These are phyloP conservation scores for Portevinia maculata DNA, from an alignment of 2,888 invertebrate species.

Conservation along the genomic window DNA sequence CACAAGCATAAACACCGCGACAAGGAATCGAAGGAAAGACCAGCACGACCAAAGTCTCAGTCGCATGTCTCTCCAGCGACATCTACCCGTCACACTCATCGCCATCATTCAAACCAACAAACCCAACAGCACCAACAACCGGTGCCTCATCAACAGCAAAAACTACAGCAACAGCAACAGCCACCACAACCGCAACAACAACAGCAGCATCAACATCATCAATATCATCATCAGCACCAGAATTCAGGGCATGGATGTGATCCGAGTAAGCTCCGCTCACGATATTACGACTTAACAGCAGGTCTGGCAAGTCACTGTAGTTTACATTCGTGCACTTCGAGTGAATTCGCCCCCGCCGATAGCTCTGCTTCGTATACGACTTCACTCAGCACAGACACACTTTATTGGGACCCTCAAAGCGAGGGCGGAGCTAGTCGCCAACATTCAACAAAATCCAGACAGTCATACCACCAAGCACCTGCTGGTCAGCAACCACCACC, in stretches of 20 bases:
- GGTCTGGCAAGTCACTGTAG: slow-evolving; percentile 91
- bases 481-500: slow-evolving; percentile 83
- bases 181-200: slow-evolving; percentile 43
- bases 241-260: slow-evolving; percentile 81
- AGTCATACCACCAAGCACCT: slow-evolving; percentile 82
- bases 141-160: slow-evolving; percentile 59
- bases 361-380: slow-evolving; percentile 93
- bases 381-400: slow-evolving; percentile 92
- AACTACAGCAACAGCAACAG: slow-evolving; percentile 57
- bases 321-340: slow-evolving; percentile 92
- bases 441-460: slow-evolving; percentile 86
- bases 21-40: slow-evolving; percentile 81
- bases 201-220: slow-evolving; percentile 77
- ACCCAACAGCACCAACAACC: slow-evolving; percentile 76
- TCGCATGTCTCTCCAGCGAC: slow-evolving; percentile 78
- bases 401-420: slow-evolving; percentile 90
- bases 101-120: slow-evolving; percentile 60
- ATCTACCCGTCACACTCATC: slow-evolving; percentile 76
- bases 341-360: slow-evolving; percentile 87
- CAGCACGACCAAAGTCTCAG: slow-evolving; percentile 80
- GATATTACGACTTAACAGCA: slow-evolving; percentile 87
- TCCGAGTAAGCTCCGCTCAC: slow-evolving; percentile 83
- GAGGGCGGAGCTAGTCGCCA: slow-evolving; percentile 83
- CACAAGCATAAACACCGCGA: slow-evolving; percentile 85
- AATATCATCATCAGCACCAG: slow-evolving; percentile 79